Evolutionary conservation across 2,888 invertebrate species (phyloP).

Genomic region (Geotrupes spiniger): DNA sequence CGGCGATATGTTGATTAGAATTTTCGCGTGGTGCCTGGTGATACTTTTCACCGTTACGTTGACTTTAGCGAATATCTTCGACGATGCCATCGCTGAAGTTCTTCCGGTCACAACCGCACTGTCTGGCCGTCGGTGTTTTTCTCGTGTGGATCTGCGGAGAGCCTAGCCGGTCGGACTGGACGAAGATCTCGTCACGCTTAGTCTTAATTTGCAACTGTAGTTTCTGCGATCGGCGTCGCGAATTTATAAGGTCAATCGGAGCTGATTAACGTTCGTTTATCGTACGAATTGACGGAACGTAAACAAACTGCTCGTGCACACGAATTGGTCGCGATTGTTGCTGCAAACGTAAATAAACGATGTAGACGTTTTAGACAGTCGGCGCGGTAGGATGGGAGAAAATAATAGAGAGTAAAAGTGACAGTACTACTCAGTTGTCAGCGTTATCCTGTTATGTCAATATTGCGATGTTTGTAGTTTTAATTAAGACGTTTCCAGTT

Average conservation of each 20-base stretch:
- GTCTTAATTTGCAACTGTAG: constrained; percentile 15
- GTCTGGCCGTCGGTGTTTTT: background rate
- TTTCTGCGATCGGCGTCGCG: constrained; percentile 9
- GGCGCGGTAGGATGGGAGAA: too few relatives aligned
- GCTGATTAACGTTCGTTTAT: constrained; percentile 14
- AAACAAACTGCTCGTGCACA: constrained; percentile 10
- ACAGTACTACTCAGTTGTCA: background rate
- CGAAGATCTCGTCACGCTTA: background rate
- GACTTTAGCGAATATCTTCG: constrained; percentile 20
- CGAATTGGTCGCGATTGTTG: background rate
- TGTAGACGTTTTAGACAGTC: too few relatives aligned
- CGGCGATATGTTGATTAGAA: constrained; percentile 20
- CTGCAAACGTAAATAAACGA: too few relatives aligned
- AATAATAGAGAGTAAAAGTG: too few relatives aligned
- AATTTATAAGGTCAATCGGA: constrained; percentile 15
- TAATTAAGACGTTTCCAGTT: background rate
- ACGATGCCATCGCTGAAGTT: constrained; percentile 18
- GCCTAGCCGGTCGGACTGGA: background rate
- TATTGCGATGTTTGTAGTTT: too few relatives aligned
- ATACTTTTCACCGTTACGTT: constrained; percentile 21
- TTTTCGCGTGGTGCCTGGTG: constrained; percentile 13
- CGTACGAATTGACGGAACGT: constrained; percentile 6
- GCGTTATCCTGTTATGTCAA: too few relatives aligned
- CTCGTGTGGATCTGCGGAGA: background rate
- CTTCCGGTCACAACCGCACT: background rate